Percentiles rank a stretch among this genome's conserved stretches.
Conservation (phyloP, 2,888 invertebrate species). For the Cheilosia soror region DNA sequence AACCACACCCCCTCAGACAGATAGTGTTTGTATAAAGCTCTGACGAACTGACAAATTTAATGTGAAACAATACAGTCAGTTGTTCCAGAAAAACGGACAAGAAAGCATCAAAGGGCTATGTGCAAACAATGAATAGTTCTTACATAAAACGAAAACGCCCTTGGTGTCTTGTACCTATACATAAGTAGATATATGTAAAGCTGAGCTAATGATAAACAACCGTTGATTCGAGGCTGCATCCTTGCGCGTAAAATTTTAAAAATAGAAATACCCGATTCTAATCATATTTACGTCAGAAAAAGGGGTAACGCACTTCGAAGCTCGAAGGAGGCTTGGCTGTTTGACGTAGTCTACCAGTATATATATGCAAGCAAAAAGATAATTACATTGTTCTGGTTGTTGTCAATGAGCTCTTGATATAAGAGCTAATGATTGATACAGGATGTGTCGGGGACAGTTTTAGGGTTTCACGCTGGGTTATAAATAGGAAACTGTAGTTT, state of each 20-base stretch:
- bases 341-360: conserved; percentile 39
- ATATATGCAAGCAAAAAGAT: conserved; percentile 16
- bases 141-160: neutral
- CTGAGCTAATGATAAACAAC: conserved; percentile 10
- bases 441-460: conserved; percentile 21
- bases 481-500: conserved; percentile 12
- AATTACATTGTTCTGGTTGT: conserved; percentile 38
- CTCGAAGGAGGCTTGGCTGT: conserved; percentile 54
- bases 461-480: conserved; percentile 38
- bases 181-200: neutral
- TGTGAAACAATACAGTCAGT: neutral
- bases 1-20: conserved; percentile 26
- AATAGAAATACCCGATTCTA: conserved; percentile 33
- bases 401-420: conserved; percentile 30
- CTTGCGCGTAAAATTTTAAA: conserved; percentile 26
- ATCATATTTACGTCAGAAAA: conserved; percentile 32
- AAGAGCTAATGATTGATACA: conserved; percentile 16
- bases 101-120: neutral
- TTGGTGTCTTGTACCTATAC: neutral
- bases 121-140: conserved; percentile 6
- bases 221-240: conserved; percentile 2
- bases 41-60: conserved; percentile 7
- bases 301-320: conserved; percentile 20
- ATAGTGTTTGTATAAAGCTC: neutral
- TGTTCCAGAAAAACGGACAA: neutral